Evolutionary conservation across 2,888 invertebrate genomes (phyloP), one percentile per base, ranked within the genome.

Genomic region (Epistrophella euchroma): DNA sequence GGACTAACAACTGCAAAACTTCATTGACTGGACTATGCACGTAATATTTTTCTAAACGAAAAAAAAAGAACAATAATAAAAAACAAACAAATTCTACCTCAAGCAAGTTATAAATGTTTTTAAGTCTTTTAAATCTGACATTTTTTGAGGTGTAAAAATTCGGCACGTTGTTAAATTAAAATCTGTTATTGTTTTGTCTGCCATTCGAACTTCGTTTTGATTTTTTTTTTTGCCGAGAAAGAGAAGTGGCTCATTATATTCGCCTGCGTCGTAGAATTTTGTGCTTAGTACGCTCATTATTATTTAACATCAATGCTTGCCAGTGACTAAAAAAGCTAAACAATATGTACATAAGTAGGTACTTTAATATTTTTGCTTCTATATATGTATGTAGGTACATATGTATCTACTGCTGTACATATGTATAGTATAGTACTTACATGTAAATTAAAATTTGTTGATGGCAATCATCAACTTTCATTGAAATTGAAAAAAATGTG

Each of bases 401-500:
- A n/a, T 43, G 15, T n/a, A 45, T 45, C 6, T 43, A 2, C n/a
- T n/a, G n/a, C n/a, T n/a, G n/a, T n/a, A n/a, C 19, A 13, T 19
- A 3, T 32, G 11, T 15, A 4, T 58, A 37, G 13, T 19, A 22
- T 15, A 47, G 17, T 19, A 47, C 17, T 0, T 50, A n/a, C 0
- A 52, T 28, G 25, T 28, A 52, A 52, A 28, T n/a, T 52, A 25
- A 28, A 15, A 52, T 62, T 28, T 64, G 45, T 45, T 47, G 19
- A 66, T 45, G 11, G 45, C 9, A 37, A 50, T 52, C 4, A 32
- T 13, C 32, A 45, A 50, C 47, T 68, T 43, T 58, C 35, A 32
- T 15, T 60, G 17, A 73, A 55, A 55, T 62, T 28, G 11, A 10
- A 37, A 10, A 37, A 28, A 66, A 58, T 70, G 43, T 84, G 74